These are phyloP conservation scores for Hyaena hyaena DNA, from an alignment of 2,113 vertebrate genomes.

Conservation along the genomic window DNA sequence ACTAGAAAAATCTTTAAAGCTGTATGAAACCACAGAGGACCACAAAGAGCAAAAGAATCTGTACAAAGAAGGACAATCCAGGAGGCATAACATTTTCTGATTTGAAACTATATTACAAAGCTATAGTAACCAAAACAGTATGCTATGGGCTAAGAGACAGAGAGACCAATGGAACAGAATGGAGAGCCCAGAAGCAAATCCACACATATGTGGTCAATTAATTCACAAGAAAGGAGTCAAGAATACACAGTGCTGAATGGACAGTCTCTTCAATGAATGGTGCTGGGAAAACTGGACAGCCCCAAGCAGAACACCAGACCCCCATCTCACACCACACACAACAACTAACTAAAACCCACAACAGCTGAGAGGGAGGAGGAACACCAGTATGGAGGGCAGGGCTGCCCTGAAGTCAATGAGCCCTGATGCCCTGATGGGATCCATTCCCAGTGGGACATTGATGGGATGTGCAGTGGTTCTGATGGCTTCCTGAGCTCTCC, in stretches of 20 bases:
- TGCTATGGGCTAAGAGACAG: background rate
- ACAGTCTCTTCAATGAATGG: background rate
- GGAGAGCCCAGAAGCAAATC: background rate
- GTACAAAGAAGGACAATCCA: background rate
- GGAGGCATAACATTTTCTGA: background rate
- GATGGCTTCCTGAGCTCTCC: background rate
- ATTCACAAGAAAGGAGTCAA: background rate
- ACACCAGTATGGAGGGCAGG: background rate
- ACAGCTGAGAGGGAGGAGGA: background rate
- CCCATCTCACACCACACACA: background rate
- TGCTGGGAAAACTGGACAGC: background rate
- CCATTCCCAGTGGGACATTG: background rate
- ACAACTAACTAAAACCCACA: background rate
- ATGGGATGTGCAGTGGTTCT: background rate
- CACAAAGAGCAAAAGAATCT: background rate
- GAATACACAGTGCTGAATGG: background rate
- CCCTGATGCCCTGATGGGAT: background rate
- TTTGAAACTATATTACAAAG: background rate
- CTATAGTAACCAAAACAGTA: background rate
- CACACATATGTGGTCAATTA: background rate
- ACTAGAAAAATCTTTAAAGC: background rate
- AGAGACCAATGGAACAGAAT: background rate
- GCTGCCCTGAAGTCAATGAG: background rate
- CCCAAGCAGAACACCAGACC: background rate
- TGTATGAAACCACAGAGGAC: background rate